Evolutionary conservation across 30 jellyfish, hydroid and myxozoan species (phyloP), one percentile per base, ranked within the genome.

Genomic region (Aurelia coerulea): DNA sequence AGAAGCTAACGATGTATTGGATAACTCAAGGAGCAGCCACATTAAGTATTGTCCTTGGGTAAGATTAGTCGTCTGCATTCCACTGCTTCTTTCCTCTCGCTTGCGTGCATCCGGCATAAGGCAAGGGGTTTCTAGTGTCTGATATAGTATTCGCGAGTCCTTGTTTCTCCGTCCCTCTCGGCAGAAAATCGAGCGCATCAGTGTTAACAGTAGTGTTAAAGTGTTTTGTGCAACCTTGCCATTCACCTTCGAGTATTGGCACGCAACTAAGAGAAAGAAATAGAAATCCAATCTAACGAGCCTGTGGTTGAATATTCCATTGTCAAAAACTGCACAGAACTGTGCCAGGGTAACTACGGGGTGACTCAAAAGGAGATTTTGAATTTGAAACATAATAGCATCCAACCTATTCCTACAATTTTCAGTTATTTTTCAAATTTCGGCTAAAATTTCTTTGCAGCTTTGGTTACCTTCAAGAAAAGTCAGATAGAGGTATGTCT

Each of bases 1-100:
- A 2, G 78, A 19, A 59, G 10, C 64, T 32, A 16, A 32, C 19
- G 62, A 83, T 33, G 18, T 56, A 59, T 42, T 75, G 15, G 59
- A 39, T 23, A 11, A 19, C 19, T 56, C 68, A 10, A 83, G 64
- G n/a, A 83, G 65, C 37, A 72, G n/a, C n/a, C 63, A 58, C 6
- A 74, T n/a, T 7, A 83, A 18, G 80, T 56, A 70, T 60, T 70
- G 86, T 0, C 92, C 92, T 13, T 51, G 77, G 11, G 91, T 54
- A 23, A 81, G 31, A 32, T 37, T 39, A 17, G 49, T 10, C 35
- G 32, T 3, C 51, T 23, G 17, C 19, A 6, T 42, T 29, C 16
- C 18, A 32, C 15, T 33, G 63, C 41, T 23, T 23, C 53, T 14
- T 76, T 76, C 29, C 19, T 67, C 53, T 68, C 58, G 64, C 18